These are phyloP conservation scores for Linurgus olivaceus DNA, from an alignment of 2,797 vertebrate species.

Conservation along the genomic window DNA sequence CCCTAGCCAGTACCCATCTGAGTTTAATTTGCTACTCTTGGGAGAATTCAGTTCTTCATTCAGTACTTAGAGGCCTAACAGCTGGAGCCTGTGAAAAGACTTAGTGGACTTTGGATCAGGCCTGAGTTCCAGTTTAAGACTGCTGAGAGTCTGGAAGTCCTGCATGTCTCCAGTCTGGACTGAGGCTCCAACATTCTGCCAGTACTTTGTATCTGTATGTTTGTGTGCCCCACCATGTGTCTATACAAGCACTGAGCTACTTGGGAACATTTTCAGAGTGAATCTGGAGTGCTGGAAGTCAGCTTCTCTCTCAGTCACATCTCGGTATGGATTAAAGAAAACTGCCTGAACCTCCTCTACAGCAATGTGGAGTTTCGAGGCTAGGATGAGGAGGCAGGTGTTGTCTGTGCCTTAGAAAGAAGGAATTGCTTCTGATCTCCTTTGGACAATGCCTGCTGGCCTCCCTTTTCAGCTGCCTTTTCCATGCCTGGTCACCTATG, in stretches of 20 bases:
- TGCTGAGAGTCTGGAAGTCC: background rate
- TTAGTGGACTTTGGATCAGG: background rate
- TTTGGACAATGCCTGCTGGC: background rate
- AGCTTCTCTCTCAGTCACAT: background rate
- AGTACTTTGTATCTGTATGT: background rate
- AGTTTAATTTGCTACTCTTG: background rate
- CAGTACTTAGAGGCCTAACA: background rate
- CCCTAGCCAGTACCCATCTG: background rate
- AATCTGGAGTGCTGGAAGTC: background rate
- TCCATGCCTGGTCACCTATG: background rate
- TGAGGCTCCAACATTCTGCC: background rate
- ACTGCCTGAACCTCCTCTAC: background rate
- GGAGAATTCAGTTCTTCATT: background rate
- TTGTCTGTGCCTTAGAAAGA: background rate
- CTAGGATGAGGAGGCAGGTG: background rate
- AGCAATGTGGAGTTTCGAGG: background rate
- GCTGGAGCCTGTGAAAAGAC: background rate
- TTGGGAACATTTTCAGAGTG: background rate
- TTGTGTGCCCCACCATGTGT: fast-evolving
- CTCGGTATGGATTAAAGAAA: background rate
- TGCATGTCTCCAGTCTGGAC: background rate
- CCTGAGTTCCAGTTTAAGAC: background rate
- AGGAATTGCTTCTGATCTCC: background rate
- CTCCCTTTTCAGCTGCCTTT: background rate
- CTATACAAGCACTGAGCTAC: background rate